These are phyloP conservation scores for Gymnobelideus leadbeateri DNA, from an alignment of 2,113 vertebrate genomes.

Conservation along the genomic window DNA sequence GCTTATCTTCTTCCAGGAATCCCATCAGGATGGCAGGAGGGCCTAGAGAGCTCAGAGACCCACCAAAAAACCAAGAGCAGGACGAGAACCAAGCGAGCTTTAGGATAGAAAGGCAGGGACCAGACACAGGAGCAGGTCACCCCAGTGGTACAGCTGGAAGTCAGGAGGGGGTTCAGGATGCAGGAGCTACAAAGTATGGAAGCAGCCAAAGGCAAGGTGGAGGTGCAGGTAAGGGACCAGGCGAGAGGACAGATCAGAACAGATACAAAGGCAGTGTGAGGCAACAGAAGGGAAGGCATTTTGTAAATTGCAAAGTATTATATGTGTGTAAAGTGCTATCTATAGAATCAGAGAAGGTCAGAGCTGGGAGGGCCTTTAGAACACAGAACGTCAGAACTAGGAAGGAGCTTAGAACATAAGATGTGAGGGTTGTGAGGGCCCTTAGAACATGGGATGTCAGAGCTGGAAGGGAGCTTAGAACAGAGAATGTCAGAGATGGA, in stretches of 20 bases:
- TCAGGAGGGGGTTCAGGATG: not conserved
- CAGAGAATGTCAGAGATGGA: not conserved
- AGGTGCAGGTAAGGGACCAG: not conserved
- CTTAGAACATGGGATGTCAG: not conserved
- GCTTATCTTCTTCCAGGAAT: not conserved
- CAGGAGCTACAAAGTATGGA: not conserved
- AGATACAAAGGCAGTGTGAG: not conserved
- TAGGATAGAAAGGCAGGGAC: not conserved
- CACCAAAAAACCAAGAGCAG: not conserved
- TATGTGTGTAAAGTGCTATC: not conserved
- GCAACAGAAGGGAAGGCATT: not conserved
- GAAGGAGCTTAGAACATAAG: too few species aligned
- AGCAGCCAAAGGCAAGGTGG: not conserved
- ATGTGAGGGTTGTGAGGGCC: not conserved
- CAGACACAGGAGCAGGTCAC: not conserved
- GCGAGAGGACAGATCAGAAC: too few species aligned
- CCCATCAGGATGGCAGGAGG: not conserved
- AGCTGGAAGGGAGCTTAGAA: not conserved
- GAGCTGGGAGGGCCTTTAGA: not conserved
- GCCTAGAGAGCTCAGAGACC: not conserved
- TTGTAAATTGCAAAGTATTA: not conserved
- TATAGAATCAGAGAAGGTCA: not conserved
- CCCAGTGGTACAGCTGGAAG: not conserved
- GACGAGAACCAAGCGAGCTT: not conserved
- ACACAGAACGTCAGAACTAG: too few species aligned